phyloP scores from a whole-genome alignment of 2,113 vertebrate genomes.

The Megaleporinus macrocephalus region DNA sequence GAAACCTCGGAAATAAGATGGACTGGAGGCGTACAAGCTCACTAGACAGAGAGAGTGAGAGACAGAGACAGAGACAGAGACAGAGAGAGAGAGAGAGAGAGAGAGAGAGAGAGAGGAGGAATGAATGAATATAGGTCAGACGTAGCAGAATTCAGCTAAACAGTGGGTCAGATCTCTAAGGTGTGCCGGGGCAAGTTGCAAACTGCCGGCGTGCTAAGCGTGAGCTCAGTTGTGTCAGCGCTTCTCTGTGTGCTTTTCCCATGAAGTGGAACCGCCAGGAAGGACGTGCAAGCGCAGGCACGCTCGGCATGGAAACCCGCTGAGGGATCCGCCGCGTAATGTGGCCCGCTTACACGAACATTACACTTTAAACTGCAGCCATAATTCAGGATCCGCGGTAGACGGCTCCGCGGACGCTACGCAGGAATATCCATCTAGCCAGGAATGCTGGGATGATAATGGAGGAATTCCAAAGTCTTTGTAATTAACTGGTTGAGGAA shows the following conservation, averaged over 20 bases:
- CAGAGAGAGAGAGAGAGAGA: conserved; percentile 41
- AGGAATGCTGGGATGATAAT: background rate
- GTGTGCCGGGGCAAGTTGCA: conserved; percentile 51
- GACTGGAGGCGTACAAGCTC: conserved; percentile 87
- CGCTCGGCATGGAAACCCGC: conserved; percentile 11
- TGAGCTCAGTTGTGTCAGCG: conserved; percentile 19
- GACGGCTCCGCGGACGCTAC: background rate
- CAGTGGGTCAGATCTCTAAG: conserved; percentile 39
- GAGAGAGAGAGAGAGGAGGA: background rate
- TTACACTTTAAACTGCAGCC: background rate
- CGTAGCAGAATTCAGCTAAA: conserved; percentile 39
- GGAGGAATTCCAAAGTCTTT: background rate
- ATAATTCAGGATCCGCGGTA: conserved; percentile 17
- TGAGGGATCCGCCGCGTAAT: conserved; percentile 31
- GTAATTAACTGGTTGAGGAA: too few species aligned
- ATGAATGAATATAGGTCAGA: conserved; percentile 61
- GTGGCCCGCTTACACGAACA: conserved; percentile 14
- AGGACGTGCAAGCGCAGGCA: conserved; percentile 44
- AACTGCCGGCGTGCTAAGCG: conserved; percentile 33
- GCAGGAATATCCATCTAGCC: background rate
- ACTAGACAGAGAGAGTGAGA: conserved; percentile 74
- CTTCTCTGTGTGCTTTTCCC: conserved; percentile 20
- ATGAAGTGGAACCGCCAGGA: conserved; percentile 25
- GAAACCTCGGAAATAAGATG: conserved; percentile 93
- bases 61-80: background rate